Evolutionary conservation across 2,797 vertebrate species (phyloP).

Genomic region (Melanotaenia nigrans): DNA sequence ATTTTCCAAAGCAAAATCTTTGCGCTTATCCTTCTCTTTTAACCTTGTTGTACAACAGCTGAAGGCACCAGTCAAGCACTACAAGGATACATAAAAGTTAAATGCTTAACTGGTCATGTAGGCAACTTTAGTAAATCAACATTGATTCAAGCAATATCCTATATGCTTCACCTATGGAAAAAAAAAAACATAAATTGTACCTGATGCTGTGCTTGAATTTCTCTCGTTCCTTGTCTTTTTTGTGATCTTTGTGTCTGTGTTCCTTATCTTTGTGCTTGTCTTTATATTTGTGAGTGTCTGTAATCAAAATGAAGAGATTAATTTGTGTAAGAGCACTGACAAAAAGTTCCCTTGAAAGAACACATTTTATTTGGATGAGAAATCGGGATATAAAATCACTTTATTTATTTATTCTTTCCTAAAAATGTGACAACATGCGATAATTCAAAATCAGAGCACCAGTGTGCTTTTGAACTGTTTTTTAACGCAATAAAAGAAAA

Average conservation of each 20-base stretch:
- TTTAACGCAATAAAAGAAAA: not conserved
- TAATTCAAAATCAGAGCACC: not conserved
- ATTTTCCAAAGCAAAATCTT: not conserved
- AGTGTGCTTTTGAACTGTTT: not conserved
- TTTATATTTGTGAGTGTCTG: conserved; percentile 95
- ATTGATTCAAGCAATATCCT: not conserved
- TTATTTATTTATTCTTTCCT: not conserved
- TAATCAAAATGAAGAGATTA: conserved; percentile 21
- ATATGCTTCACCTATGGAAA: not conserved
- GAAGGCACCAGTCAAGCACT: not conserved
- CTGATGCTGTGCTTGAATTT: conserved; percentile 93
- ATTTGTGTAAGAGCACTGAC: not conserved
- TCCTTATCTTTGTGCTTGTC: conserved; percentile 97
- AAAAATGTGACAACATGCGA: not conserved
- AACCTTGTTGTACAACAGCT: not conserved
- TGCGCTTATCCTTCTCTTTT: not conserved
- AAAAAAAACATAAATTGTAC: conserved; percentile 65
- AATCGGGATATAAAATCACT: not conserved
- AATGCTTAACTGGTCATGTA: not conserved
- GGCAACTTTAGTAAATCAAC: not conserved
- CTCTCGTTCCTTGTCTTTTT: conserved; percentile 94
- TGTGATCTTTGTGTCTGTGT: conserved; percentile 96
- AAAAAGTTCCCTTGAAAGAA: not conserved
- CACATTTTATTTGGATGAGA: not conserved
- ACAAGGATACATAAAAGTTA: not conserved